phyloP scores from a whole-genome alignment of 2,888 invertebrate species.

The Amiota mariae region DNA sequence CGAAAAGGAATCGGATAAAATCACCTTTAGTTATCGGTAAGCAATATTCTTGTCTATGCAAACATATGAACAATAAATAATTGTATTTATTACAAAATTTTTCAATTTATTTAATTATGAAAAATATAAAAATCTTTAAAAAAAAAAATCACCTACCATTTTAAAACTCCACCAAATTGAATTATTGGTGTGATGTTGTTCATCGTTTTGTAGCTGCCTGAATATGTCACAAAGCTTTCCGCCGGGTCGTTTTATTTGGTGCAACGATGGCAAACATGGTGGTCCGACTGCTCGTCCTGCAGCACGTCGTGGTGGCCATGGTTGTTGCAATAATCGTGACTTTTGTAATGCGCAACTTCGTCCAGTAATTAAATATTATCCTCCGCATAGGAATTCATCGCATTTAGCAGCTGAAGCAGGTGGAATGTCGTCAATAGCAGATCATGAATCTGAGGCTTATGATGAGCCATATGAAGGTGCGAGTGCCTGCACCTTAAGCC shows the following conservation, averaged over 20 bases:
- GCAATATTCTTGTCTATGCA: slow-evolving; percentile 55
- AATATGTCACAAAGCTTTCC: slow-evolving; percentile 71
- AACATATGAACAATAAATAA: neutral
- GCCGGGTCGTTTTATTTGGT: slow-evolving; percentile 73
- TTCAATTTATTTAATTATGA: slow-evolving; percentile 21
- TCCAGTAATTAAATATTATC: slow-evolving; percentile 70
- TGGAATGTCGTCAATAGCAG: slow-evolving; percentile 7
- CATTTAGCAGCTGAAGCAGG: slow-evolving; percentile 32
- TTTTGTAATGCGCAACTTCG: slow-evolving; percentile 73
- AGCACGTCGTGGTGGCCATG: slow-evolving; percentile 68
- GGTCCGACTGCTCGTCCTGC: slow-evolving; percentile 72
- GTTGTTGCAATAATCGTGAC: slow-evolving; percentile 71
- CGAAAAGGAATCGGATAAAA: slow-evolving; percentile 70
- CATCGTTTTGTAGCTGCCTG: slow-evolving; percentile 65
- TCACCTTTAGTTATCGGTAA: slow-evolving; percentile 85
- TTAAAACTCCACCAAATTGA: slow-evolving; percentile 24
- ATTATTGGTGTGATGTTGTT: neutral
- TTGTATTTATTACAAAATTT: slow-evolving; percentile 16
- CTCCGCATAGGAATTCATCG: slow-evolving; percentile 31
- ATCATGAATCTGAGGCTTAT: slow-evolving; percentile 17
- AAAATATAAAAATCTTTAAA: slow-evolving; percentile 21
- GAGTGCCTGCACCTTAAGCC: slow-evolving; percentile 39
- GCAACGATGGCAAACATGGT: slow-evolving; percentile 70
- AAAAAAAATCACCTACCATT: slow-evolving; percentile 28
- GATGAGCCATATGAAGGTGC: slow-evolving; percentile 59